phyloP scores from a whole-genome alignment of 35 echinoderm and acorn worm genomes.

The Strongylocentrotus purpuratus region DNA sequence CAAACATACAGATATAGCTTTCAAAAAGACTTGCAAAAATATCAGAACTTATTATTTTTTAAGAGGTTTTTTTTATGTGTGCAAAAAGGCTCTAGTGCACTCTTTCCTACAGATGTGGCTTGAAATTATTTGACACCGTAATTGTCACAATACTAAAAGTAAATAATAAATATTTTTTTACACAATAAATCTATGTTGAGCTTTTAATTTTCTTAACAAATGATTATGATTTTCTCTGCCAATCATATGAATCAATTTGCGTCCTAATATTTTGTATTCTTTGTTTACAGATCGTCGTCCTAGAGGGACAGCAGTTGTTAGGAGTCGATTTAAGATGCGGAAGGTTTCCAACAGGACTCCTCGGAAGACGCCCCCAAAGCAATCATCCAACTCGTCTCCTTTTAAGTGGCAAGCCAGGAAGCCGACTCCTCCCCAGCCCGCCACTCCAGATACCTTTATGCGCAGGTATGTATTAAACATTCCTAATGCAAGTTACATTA shows the following conservation, averaged over 20 bases:
- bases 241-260: background rate
- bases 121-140: too few species aligned
- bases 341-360: background rate
- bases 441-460: background rate
- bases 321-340: slow-evolving; percentile 21
- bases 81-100: too few species aligned
- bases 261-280: background rate
- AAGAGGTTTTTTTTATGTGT: too few species aligned
- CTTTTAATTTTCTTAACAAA: background rate
- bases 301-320: background rate
- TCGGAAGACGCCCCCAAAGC: background rate
- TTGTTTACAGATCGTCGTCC: background rate
- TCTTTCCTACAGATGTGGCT: too few species aligned
- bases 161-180: too few species aligned
- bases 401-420: slow-evolving; percentile 22
- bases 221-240: background rate
- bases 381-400: background rate
- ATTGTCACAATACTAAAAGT: too few species aligned
- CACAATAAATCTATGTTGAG: too few species aligned
- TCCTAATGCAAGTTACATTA: too few species aligned
- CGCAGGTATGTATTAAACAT: background rate
- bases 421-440: background rate
- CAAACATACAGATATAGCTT: too few species aligned
- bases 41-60: too few species aligned
- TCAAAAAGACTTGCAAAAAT: too few species aligned